Evolutionary conservation across 2,888 invertebrate species (phyloP).

Genomic region (Elysia crispata): DNA sequence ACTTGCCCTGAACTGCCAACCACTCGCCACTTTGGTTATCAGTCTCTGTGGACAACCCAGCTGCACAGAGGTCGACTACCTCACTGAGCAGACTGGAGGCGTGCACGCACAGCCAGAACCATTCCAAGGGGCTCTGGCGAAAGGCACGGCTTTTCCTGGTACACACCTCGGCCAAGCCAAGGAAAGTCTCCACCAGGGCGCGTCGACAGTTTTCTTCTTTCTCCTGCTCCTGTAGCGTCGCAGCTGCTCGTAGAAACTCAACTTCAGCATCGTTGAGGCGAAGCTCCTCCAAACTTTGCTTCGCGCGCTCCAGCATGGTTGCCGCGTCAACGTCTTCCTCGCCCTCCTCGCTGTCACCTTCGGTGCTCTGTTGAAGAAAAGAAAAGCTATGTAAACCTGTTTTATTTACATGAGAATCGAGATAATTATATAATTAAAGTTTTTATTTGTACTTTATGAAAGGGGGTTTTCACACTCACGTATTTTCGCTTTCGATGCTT

Average conservation of each 20-base stretch:
- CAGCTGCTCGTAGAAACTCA: constrained; percentile 63
- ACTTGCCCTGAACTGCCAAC: constrained; percentile 63
- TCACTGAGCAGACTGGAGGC: constrained; percentile 69
- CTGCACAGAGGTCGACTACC: constrained; percentile 66
- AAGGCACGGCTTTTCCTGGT: constrained; percentile 65
- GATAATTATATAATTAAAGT: too few species aligned
- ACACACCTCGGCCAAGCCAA: constrained; percentile 69
- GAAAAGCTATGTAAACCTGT: not conserved
- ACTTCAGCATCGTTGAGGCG: constrained; percentile 65
- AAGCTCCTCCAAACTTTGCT: constrained; percentile 53
- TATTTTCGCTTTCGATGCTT: too few species aligned
- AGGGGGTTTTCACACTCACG: too few species aligned
- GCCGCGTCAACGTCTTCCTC: constrained; percentile 48
- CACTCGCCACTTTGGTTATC: constrained; percentile 63
- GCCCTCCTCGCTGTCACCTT: constrained; percentile 47
- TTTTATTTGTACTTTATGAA: too few species aligned
- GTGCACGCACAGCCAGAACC: constrained; percentile 73
- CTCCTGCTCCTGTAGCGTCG: constrained; percentile 61
- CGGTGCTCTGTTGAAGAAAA: constrained; percentile 38
- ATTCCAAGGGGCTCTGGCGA: constrained; percentile 69
- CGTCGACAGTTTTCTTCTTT: constrained; percentile 61
- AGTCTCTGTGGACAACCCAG: constrained; percentile 56
- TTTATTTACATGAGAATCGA: too few species aligned
- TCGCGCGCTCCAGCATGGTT: constrained; percentile 52
- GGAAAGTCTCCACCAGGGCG: constrained; percentile 59